These are phyloP conservation scores for Boleophthalmus pectinirostris DNA, from an alignment of 2,113 vertebrate genomes.

Conservation along the genomic window DNA sequence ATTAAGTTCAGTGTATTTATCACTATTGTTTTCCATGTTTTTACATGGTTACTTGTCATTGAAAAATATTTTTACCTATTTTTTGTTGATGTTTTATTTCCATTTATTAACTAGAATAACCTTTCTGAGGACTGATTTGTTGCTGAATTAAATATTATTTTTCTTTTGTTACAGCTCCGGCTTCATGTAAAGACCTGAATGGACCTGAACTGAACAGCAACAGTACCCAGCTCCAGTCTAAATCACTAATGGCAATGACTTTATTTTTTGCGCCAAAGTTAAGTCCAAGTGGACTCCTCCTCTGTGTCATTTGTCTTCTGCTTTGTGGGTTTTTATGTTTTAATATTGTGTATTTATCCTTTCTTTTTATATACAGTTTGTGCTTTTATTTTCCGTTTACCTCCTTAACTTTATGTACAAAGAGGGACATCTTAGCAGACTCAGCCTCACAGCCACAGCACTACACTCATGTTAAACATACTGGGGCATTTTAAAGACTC, in stretches of 20 bases:
- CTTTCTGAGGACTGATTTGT: not conserved
- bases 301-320: constrained; percentile 36
- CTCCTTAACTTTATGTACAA: not conserved
- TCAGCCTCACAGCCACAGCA: constrained; percentile 3
- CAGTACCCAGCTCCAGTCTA: constrained; percentile 36
- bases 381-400: constrained; percentile 22
- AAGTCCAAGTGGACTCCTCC: constrained; percentile 28
- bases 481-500: not conserved
- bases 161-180: constrained; percentile 64
- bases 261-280: constrained; percentile 58
- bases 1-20: no score
- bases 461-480: not conserved
- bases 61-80: not conserved
- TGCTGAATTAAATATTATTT: not conserved
- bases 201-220: constrained; percentile 21
- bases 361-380: constrained; percentile 34
- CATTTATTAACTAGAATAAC: not conserved
- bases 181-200: constrained; percentile 72
- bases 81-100: not conserved
- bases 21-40: not conserved
- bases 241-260: constrained; percentile 39
- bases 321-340: constrained; percentile 38
- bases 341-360: constrained; percentile 63
- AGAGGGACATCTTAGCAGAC: constrained; percentile 7
- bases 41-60: not conserved